A percentile compares a stretch with the other conserved stretches of the same genome.
Evolutionary conservation across 1,140 invertebrate species (phyloP).

Genomic region (Brachionus asplanchnoidis): DNA sequence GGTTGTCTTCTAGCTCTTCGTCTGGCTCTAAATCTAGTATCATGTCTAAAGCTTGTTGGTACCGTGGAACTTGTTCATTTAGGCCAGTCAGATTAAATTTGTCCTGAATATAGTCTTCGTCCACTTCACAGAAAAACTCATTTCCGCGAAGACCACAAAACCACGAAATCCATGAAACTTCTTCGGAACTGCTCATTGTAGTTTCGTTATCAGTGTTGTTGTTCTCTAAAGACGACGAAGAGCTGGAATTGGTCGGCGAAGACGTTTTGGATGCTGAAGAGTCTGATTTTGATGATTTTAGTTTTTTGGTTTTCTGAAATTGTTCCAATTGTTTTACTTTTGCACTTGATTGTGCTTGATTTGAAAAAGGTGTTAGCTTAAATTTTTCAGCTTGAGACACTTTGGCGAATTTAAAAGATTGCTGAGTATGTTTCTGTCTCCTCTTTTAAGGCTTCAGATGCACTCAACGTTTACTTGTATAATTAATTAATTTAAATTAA

Average conservation of each 20-base stretch:
- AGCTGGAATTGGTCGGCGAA: constrained; percentile 20
- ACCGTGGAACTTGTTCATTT: constrained; percentile 98
- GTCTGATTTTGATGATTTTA: constrained; percentile 4
- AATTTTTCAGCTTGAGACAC: background rate
- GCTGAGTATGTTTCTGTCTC: background rate
- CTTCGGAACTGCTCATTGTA: constrained; percentile 42
- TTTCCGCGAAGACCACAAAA: constrained; percentile 97
- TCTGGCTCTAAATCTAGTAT: constrained; percentile 94
- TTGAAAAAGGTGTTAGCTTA: background rate
- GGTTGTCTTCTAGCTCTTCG: constrained; percentile 77
- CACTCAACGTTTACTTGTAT: background rate
- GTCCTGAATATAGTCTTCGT: constrained; percentile 99
- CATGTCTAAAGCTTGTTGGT: constrained; percentile 97
- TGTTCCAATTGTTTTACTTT: background rate
- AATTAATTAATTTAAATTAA: background rate
- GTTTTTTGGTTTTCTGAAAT: constrained; percentile 3
- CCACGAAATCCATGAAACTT: constrained; percentile 99
- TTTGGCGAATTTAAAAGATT: background rate
- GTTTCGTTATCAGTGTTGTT: constrained; percentile 34
- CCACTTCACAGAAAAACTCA: constrained; percentile 99
- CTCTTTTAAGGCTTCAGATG: background rate
- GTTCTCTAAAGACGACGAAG: constrained; percentile 16
- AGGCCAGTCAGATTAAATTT: constrained; percentile 99
- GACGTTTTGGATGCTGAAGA: constrained; percentile 25
- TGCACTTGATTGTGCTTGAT: constrained; percentile 8